Evolutionary conservation across 1,140 invertebrate genomes (phyloP), one percentile per base, ranked within the genome.

Genomic region (Glomeris maerens): DNA sequence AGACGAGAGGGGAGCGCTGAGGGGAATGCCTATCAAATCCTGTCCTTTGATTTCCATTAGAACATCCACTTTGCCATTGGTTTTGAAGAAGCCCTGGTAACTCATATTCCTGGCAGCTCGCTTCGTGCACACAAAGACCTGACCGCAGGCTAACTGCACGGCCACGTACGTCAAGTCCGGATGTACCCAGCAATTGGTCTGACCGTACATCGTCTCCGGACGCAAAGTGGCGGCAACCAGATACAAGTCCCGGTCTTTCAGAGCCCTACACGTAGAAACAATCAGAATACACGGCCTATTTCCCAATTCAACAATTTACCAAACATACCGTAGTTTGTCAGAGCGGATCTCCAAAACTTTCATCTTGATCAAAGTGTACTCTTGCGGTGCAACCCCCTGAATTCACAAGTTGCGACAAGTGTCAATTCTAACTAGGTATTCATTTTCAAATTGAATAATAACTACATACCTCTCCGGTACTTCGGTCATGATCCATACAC

Each of bases 191-290:
- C 94, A 97, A 65, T 98, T 99, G 0, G 96, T 99, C 72, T 98
- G 96, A 2, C 96, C 96, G 66, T 97, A 99, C 95, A 99, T 98
- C 1, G 96, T 99, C 72, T 99, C 96, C 10, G 95, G 94, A 55
- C 94, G 72, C 3, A 99, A 69, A 17, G 96, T 99, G n/a, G 92
- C 96, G 36, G 94, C 93, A 13, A 98, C 91, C 42, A 98, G 73
- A 66, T 71, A 95, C 22, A 96, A 74, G 5, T 74, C 62, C 61
- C 78, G 76, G 2, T 67, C 67, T 52, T 65, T 57, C 46, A 78
- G 65, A 48, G 58, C 47, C 44, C 79, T 81, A 54, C 41, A 71
- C 71, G 56, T 57, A 52, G 49, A 57, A 58, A 56, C 7, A 28
- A 27, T 46, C 25, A 46, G 3, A 42, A 27, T 36, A n/a, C 31